Evolutionary conservation across 2,113 vertebrate species (phyloP).

Genomic region (Catharus minimus): DNA sequence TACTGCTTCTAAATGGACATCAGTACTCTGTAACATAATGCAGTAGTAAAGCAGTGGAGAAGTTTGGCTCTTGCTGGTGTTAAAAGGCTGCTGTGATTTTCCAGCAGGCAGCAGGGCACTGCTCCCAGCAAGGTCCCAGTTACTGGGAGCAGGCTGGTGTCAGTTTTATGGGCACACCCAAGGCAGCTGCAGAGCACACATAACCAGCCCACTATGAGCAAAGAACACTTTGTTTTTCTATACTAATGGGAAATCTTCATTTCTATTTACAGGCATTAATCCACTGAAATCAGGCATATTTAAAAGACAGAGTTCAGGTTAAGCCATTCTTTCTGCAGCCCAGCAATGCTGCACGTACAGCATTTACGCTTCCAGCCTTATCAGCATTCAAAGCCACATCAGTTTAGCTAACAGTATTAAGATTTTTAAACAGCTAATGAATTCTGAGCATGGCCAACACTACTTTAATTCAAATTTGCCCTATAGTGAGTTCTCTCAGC

Average conservation of each 20-base stretch:
- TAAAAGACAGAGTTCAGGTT: background rate
- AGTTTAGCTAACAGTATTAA: background rate
- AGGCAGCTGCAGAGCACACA: background rate
- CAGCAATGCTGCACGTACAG: background rate
- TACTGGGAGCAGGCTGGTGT: background rate
- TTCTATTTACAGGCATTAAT: background rate
- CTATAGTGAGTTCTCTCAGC: background rate
- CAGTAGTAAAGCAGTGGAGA: background rate
- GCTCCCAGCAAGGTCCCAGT: background rate
- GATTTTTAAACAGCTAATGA: slow-evolving; percentile 26
- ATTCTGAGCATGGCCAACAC: background rate
- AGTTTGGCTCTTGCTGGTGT: background rate
- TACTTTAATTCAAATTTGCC: slow-evolving; percentile 1
- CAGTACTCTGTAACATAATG: background rate
- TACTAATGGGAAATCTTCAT: background rate
- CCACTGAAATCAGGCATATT: background rate
- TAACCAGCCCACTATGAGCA: background rate
- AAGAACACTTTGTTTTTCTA: background rate
- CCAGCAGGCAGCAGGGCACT: background rate
- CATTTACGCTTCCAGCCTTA: background rate
- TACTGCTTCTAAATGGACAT: background rate
- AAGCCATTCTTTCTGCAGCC: background rate
- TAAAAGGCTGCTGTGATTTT: background rate
- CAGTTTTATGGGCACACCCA: background rate
- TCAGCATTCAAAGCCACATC: background rate